Conservation (phyloP, 1,140 invertebrate species). For the Trichonephila clavipes region DNA sequence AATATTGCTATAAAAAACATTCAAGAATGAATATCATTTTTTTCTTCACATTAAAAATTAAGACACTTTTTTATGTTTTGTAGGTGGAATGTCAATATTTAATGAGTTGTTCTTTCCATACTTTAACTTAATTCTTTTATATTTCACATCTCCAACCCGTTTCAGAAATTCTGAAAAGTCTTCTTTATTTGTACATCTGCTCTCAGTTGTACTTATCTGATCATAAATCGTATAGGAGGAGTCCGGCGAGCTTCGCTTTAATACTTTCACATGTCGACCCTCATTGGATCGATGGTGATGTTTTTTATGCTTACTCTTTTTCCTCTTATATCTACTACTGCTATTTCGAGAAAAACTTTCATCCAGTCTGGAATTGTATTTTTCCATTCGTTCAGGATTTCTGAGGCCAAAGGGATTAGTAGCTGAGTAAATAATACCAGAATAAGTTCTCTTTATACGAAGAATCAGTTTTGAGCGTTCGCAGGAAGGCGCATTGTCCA, state of each 20-base stretch:
- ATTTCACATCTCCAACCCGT: slow-evolving; percentile 58
- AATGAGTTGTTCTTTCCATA: slow-evolving; percentile 68
- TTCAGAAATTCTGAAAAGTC: slow-evolving; percentile 69
- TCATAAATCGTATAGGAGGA: slow-evolving; percentile 22
- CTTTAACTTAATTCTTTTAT: slow-evolving; percentile 65
- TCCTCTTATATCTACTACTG: slow-evolving; percentile 67
- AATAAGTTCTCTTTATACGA: slow-evolving; percentile 63
- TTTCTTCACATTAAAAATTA: slow-evolving; percentile 60
- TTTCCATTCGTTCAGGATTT: slow-evolving; percentile 22
- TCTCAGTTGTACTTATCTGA: not conserved
- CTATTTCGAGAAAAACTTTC: slow-evolving; percentile 38
- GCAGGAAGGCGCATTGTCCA: slow-evolving; percentile 48
- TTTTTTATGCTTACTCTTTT: slow-evolving; percentile 72
- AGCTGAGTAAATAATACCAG: slow-evolving; percentile 61
- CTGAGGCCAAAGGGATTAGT: slow-evolving; percentile 48
- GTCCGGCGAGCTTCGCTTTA: slow-evolving; percentile 38
- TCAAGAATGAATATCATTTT: slow-evolving; percentile 49
- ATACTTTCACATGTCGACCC: slow-evolving; percentile 38
- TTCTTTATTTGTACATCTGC: not conserved
- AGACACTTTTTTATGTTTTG: slow-evolving; percentile 73
- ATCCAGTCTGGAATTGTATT: slow-evolving; percentile 9
- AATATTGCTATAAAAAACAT: slow-evolving; percentile 62
- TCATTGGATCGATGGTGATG: not conserved
- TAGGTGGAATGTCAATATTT: slow-evolving; percentile 75
- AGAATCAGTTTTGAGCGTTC: slow-evolving; percentile 69